phyloP scores from a whole-genome alignment of 2,888 invertebrate species.

The Linhomoeus sp. region DNA sequence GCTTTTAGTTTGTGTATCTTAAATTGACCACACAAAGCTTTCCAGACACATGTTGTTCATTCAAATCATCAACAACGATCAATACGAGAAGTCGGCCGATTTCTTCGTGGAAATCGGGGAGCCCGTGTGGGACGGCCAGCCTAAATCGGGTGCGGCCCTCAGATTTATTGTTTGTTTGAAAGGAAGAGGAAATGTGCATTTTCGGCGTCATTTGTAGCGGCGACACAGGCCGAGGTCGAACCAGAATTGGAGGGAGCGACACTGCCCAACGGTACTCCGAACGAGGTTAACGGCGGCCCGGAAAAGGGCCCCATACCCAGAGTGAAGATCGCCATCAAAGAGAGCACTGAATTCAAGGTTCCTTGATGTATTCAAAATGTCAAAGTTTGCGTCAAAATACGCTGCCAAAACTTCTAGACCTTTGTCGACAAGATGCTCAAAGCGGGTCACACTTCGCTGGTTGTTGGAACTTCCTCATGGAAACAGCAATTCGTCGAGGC shows the following conservation, averaged over 20 bases:
- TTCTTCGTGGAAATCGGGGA: slow-evolving; percentile 78
- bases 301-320: slow-evolving; percentile 62
- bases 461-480: slow-evolving; percentile 83
- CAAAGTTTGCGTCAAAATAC: too few relatives aligned
- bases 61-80: slow-evolving; percentile 80
- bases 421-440: slow-evolving; percentile 82
- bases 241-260: too few relatives aligned
- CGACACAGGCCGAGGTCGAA: too few relatives aligned
- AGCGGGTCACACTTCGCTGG: slow-evolving; percentile 75
- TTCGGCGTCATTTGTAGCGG: too few relatives aligned
- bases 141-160: slow-evolving; percentile 18
- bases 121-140: slow-evolving; percentile 42
- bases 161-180: too few relatives aligned
- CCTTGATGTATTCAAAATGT: background rate
- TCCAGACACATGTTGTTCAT: too few relatives aligned
- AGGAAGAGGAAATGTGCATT: too few relatives aligned
- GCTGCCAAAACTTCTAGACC: slow-evolving; percentile 8
- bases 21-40: too few relatives aligned
- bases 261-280: too few relatives aligned
- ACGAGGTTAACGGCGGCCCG: slow-evolving; percentile 77
- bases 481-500: slow-evolving; percentile 94
- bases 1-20: too few relatives aligned
- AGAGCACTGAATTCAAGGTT: slow-evolving; percentile 96
- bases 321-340: slow-evolving; percentile 73
- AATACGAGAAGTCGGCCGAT: slow-evolving; percentile 85